phyloP scores from a whole-genome alignment of 92 coral and sea anemone genomes.

The Epizoanthus ramosus region DNA sequence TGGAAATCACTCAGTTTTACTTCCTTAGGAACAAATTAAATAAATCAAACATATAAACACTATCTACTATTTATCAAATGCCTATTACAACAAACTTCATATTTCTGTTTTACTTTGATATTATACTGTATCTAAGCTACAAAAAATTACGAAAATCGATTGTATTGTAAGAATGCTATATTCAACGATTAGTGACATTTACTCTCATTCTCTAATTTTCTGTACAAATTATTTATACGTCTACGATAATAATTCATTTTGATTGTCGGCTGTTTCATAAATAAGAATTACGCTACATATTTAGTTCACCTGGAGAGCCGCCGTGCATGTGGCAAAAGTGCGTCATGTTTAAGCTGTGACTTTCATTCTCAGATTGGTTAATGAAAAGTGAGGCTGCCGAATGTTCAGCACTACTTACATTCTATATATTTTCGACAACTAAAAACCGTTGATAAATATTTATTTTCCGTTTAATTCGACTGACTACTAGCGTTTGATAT shows the following conservation, averaged over 20 bases:
- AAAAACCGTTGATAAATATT: no score
- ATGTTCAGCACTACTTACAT: no score
- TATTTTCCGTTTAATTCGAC: no score
- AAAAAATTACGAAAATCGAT: no score
- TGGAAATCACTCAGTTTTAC: neutral
- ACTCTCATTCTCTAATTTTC: neutral
- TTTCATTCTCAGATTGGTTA: no score
- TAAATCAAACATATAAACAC: neutral
- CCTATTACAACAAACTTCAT: neutral
- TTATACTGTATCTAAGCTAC: no score
- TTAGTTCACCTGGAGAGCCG: neutral
- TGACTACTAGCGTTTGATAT: no score
- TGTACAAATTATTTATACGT: constrained; percentile 3
- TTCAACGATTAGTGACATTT: neutral
- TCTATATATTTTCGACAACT: no score
- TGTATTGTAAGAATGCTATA: neutral
- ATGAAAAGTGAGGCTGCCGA: no score
- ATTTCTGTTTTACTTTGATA: no score
- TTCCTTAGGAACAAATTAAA: neutral
- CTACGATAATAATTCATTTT: neutral
- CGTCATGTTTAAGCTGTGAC: no score
- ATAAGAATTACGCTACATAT: neutral
- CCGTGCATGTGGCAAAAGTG: no score
- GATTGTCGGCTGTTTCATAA: neutral
- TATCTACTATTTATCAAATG: neutral